Conservation (phyloP, 1,140 invertebrate species). For the Ectropis grisescens region DNA sequence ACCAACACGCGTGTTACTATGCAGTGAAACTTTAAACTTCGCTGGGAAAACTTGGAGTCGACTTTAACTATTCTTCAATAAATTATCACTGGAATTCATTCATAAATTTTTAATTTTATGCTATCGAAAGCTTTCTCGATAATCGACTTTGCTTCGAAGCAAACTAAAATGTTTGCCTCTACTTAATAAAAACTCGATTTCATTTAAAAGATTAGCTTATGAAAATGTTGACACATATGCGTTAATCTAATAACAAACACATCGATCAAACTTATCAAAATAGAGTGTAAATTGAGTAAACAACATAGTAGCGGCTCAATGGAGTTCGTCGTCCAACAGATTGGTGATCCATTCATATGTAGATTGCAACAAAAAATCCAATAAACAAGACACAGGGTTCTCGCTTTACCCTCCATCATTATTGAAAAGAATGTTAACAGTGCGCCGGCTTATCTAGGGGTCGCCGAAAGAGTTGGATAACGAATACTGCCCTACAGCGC, state of each 20-base stretch:
- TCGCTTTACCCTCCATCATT: slow-evolving; percentile 55
- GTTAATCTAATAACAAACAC: slow-evolving; percentile 7
- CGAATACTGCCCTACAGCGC: slow-evolving; percentile 48
- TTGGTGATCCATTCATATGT: slow-evolving; percentile 64
- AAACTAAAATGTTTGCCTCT: no score
- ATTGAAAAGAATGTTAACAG: slow-evolving; percentile 68
- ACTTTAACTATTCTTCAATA: no score
- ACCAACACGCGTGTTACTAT: slow-evolving; percentile 48
- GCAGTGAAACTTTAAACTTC: slow-evolving; percentile 41
- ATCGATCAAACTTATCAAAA: slow-evolving; percentile 10
- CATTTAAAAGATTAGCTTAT: no score
- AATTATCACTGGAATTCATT: no score
- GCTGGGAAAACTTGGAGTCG: slow-evolving; percentile 32
- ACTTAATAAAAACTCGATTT: no score
- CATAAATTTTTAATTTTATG: no score
- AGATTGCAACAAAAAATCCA: slow-evolving; percentile 69
- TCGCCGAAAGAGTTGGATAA: slow-evolving; percentile 66
- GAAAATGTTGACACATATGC: slow-evolving; percentile 7
- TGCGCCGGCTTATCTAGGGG: slow-evolving; percentile 55
- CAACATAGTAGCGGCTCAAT: slow-evolving; percentile 29
- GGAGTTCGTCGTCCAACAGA: slow-evolving; percentile 36
- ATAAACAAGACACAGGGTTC: slow-evolving; percentile 65
- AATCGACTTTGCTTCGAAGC: no score
- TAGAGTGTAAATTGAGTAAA: slow-evolving; percentile 21
- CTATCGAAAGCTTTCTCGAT: no score